Conservation (phyloP, 2,888 invertebrate genomes). For the Synanthedon vespiformis region DNA sequence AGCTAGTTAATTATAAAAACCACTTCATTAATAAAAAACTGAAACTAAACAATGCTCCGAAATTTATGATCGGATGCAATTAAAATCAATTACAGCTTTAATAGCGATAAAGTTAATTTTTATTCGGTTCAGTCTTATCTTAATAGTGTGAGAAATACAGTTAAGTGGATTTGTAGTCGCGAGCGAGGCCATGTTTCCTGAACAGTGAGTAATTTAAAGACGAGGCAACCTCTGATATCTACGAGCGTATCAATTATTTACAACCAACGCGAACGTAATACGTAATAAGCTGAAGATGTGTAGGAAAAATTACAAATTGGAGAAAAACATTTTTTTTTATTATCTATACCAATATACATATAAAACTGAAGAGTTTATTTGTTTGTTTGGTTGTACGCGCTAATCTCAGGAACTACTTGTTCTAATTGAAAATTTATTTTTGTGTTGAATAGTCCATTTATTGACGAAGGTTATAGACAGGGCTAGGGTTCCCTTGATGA, state of each 20-base stretch:
- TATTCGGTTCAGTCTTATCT: slow-evolving; percentile 44
- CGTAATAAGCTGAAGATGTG: slow-evolving; percentile 19
- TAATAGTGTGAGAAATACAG: slow-evolving; percentile 54
- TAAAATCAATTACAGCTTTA: slow-evolving; percentile 51
- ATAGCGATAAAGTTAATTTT: slow-evolving; percentile 38
- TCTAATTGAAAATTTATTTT: too few species aligned
- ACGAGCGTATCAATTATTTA: slow-evolving; percentile 58
- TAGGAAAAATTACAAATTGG: slow-evolving; percentile 4
- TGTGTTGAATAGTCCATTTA: too few species aligned
- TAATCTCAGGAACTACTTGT: too few species aligned
- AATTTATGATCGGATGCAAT: slow-evolving; percentile 24
- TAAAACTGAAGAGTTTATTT: too few species aligned
- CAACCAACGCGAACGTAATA: slow-evolving; percentile 30
- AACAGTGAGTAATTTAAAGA: slow-evolving; percentile 61
- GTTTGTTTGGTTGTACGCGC: too few species aligned
- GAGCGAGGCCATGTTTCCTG: slow-evolving; percentile 52
- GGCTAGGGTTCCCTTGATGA: too few species aligned
- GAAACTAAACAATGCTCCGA: too few species aligned
- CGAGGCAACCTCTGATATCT: slow-evolving; percentile 58
- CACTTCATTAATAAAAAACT: too few species aligned
- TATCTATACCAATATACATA: too few species aligned
- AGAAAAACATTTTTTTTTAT: slow-evolving; percentile 28
- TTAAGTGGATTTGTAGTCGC: slow-evolving; percentile 56
- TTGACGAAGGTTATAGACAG: too few species aligned
- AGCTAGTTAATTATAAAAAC: too few species aligned